Base-by-base conservation (phyloP, 2,113 vertebrate species). In the Aegypius monachus region DNA sequence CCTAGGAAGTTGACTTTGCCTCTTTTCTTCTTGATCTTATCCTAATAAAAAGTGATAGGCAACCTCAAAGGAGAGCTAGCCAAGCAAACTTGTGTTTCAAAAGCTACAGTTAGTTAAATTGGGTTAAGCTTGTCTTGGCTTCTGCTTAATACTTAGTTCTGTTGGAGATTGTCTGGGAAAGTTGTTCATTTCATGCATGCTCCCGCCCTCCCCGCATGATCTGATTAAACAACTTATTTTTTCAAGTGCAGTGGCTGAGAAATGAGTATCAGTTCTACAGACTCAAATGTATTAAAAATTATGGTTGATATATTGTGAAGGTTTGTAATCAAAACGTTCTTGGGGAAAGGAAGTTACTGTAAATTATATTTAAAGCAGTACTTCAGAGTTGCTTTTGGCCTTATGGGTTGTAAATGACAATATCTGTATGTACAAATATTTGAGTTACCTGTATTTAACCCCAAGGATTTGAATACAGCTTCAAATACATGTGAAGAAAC, bases 341-440 rank as follows among this genome's bases (percentile, higher is more conserved):
- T 45, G 23, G 19, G 40, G 11, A 81, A 95, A 95, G 36, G 2
- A 85, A 75, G 26, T 84, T 93, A 75, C 20, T 67, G 16, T 90
- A 67, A 74, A 50, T 86, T 32, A 42, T 81, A 31, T 63, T 65
- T 88, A 70, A 86, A 79, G 6, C 10, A 38, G 38, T 83, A 86
- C 31, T 91, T 92, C 48, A 72, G 75, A 95, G 42, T 9, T 77
- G 74, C 34, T 79, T 92, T 90, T 81, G 88, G n/a, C 27, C 19
- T 80, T 80, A 32, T 48, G 63, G 36, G 31, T 82, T 73, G 21
- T 62, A 88, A 86, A 78, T 86, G 48, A 45, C 48, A 88, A 74
- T 55, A 74, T 87, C 38, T 71, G 21, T 84, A 71, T 53, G 42
- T 58, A 59, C 53, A 94, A 88, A 95, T 91, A 95, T 95, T 95